A percentile compares a stretch with the other conserved stretches of the same genome.
Evolutionary conservation across 2,888 invertebrate species (phyloP).

Genomic region (Apamea epomidion): DNA sequence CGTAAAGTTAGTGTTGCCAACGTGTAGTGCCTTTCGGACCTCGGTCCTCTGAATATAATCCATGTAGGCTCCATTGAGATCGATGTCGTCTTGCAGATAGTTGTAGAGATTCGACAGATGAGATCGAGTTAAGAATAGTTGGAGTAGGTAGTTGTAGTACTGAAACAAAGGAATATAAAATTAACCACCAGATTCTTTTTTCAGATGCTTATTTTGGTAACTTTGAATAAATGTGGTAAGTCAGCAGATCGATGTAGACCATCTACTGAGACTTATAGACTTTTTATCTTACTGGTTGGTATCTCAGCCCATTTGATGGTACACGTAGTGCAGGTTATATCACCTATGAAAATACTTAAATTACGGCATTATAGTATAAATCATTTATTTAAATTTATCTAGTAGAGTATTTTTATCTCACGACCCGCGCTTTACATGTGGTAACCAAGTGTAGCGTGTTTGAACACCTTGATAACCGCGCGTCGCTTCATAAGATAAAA

Average conservation of each 20-base stretch:
- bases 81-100: constrained; percentile 84
- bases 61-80: constrained; percentile 82
- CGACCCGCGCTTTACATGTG: not conserved
- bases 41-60: constrained; percentile 85
- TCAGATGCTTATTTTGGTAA: too few relatives aligned
- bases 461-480: too few relatives aligned
- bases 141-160: constrained; percentile 88
- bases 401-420: not conserved
- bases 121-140: constrained; percentile 84
- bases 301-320: not conserved
- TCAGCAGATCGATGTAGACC: not conserved
- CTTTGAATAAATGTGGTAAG: not conserved
- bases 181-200: not conserved
- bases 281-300: not conserved
- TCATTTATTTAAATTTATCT: not conserved
- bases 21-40: constrained; percentile 88
- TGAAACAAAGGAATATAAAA: constrained; percentile 68
- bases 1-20: constrained; percentile 88
- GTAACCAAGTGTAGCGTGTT: not conserved
- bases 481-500: too few relatives aligned
- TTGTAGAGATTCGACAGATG: constrained; percentile 88
- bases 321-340: too few relatives aligned
- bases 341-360: not conserved
- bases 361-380: not conserved
- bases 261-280: not conserved